Evolutionary conservation across 2,888 invertebrate genomes (phyloP).

Genomic region (Dryococelus australis): DNA sequence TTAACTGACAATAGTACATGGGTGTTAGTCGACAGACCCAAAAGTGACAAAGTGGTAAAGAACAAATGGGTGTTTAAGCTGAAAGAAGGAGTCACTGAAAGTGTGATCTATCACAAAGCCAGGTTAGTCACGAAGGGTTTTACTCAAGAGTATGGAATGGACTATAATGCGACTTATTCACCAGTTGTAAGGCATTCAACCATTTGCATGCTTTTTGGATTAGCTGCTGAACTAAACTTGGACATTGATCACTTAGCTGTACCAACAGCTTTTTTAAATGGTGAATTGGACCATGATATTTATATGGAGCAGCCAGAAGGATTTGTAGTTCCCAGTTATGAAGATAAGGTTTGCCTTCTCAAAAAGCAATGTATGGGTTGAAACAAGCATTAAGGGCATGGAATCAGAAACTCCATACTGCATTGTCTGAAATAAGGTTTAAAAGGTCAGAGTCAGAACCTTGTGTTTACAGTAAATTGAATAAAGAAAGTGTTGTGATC

Average conservation of each 20-base stretch:
- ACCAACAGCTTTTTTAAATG: neutral
- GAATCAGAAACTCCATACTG: slow-evolving; percentile 11
- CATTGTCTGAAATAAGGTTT: neutral
- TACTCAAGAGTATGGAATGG: neutral
- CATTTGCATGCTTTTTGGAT: neutral
- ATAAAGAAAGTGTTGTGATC: neutral
- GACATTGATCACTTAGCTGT: neutral
- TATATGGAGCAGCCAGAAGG: neutral
- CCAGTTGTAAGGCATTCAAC: slow-evolving; percentile 23
- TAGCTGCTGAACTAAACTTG: neutral
- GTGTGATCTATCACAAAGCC: too few species aligned
- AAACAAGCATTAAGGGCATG: neutral
- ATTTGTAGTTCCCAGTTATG: neutral
- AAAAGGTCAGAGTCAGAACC: neutral
- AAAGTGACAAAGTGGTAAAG: neutral
- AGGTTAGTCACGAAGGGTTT: neutral
- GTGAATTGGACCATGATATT: neutral
- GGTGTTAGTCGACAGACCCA: neutral
- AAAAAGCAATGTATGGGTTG: neutral
- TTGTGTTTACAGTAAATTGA: too few species aligned
- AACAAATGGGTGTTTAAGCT: neutral
- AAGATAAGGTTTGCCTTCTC: too few species aligned
- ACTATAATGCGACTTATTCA: neutral
- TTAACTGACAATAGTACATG: slow-evolving; percentile 6
- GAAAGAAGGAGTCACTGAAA: neutral